These are phyloP conservation scores for Gouania willdenowi DNA, from an alignment of 2,797 vertebrate species.

Conservation along the genomic window DNA sequence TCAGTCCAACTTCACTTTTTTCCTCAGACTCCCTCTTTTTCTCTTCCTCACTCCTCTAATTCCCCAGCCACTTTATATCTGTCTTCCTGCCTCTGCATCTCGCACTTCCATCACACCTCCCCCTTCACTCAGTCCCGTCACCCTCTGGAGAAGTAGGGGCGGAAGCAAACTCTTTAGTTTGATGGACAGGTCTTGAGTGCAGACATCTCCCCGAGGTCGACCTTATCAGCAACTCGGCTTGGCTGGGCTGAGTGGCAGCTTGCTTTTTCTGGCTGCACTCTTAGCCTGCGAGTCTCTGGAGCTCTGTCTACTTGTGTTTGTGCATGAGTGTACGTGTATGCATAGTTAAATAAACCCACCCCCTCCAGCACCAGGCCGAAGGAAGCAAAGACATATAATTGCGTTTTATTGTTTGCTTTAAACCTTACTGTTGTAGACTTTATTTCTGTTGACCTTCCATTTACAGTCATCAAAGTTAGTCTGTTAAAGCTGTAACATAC, in stretches of 20 bases:
- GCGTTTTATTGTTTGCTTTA: conserved; percentile 23
- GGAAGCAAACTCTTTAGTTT: conserved; percentile 60
- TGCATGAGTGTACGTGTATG: not conserved
- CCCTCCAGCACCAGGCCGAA: conserved; percentile 15
- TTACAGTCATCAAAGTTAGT: not conserved
- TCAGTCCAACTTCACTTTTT: conserved; percentile 11
- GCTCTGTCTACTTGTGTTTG: conserved; percentile 5
- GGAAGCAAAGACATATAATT: conserved; percentile 26
- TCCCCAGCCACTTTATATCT: conserved; percentile 46
- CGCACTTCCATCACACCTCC: conserved; percentile 31
- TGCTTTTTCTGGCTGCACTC: conserved; percentile 59
- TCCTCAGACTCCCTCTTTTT: conserved; percentile 25
- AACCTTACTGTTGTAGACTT: conserved; percentile 6
- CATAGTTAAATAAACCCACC: not conserved
- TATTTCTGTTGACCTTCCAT: conserved; percentile 13
- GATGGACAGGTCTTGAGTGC: conserved; percentile 68
- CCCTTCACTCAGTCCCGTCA: conserved; percentile 45
- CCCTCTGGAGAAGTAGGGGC: conserved; percentile 38
- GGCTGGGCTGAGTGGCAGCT: conserved; percentile 60
- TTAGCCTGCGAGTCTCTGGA: conserved; percentile 39
- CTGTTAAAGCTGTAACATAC: conserved; percentile 21
- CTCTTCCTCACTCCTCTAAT: conserved; percentile 33
- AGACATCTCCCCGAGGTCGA: conserved; percentile 51
- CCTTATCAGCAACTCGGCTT: conserved; percentile 61
- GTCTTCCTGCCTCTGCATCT: conserved; percentile 43